A percentile compares a stretch with the other conserved stretches of the same genome.
Conservation (phyloP, 2,797 vertebrate species). For the Rhyacichthys aspro region DNA sequence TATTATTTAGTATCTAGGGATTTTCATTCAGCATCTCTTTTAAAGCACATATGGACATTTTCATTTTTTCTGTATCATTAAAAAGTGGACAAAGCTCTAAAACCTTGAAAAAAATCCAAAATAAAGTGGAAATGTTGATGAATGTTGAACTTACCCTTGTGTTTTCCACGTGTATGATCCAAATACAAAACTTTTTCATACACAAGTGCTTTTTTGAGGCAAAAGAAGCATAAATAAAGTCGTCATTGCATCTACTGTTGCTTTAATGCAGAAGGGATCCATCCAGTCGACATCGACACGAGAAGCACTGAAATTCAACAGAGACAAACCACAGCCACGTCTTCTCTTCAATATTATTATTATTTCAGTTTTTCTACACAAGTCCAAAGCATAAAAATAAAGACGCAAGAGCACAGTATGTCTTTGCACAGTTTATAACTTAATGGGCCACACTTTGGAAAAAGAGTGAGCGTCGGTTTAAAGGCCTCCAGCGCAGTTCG, state of each 20-base stretch:
- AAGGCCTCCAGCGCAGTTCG: conserved; percentile 85
- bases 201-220: conserved; percentile 34
- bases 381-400: too few species aligned
- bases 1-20: too few species aligned
- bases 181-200: background rate
- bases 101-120: too few species aligned
- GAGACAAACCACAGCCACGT: too few species aligned
- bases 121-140: too few species aligned
- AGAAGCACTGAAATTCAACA: conserved; percentile 66
- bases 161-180: too few species aligned
- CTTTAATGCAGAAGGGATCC: conserved; percentile 70
- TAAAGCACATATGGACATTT: too few species aligned
- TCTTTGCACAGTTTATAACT: conserved; percentile 62
- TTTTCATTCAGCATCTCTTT: too few species aligned
- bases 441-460: conserved; percentile 37
- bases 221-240: conserved; percentile 21
- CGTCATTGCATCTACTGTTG: conserved; percentile 60
- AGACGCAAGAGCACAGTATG: conserved; percentile 53
- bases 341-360: background rate
- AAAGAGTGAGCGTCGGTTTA: conserved; percentile 80
- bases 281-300: conserved; percentile 63
- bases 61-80: too few species aligned
- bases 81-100: too few species aligned
- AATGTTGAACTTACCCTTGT: too few species aligned
- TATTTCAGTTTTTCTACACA: conserved; percentile 36